Evolutionary conservation across 2,888 invertebrate species (phyloP).

Genomic region (Scotopteryx bipunctaria): DNA sequence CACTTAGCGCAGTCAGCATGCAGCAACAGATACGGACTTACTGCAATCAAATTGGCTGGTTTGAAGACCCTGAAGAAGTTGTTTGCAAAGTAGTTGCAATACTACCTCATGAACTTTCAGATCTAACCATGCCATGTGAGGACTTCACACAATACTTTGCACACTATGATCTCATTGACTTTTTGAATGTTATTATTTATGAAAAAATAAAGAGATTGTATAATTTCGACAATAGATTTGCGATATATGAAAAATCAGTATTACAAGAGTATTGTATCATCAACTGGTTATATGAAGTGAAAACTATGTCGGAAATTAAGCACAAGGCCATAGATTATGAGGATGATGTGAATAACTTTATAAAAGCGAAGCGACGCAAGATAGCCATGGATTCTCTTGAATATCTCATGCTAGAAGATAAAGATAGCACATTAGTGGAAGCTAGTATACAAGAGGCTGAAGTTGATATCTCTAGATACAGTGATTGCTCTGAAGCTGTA

Average conservation of each 20-base stretch:
- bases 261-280: conserved; percentile 78
- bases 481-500: conserved; percentile 63
- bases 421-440: conserved; percentile 64
- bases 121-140: conserved; percentile 59
- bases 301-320: conserved; percentile 59
- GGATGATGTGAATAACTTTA: conserved; percentile 65
- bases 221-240: conserved; percentile 72
- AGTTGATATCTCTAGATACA: conserved; percentile 60
- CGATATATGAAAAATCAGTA: conserved; percentile 82
- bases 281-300: conserved; percentile 84
- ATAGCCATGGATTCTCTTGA: conserved; percentile 64
- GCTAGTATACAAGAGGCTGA: conserved; percentile 62
- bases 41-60: conserved; percentile 76
- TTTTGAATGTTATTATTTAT: conserved; percentile 79
- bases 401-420: conserved; percentile 71
- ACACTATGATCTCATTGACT: conserved; percentile 77
- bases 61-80: conserved; percentile 72
- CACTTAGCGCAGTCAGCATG: conserved; percentile 64
- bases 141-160: conserved; percentile 67
- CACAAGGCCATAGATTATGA: conserved; percentile 64
- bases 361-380: conserved; percentile 72
- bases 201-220: conserved; percentile 79
- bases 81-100: conserved; percentile 77
- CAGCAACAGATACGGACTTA: conserved; percentile 76
- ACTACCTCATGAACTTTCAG: conserved; percentile 65